These are phyloP conservation scores for Gymnorhina tibicen DNA, from an alignment of 2,113 vertebrate genomes.

Conservation along the genomic window DNA sequence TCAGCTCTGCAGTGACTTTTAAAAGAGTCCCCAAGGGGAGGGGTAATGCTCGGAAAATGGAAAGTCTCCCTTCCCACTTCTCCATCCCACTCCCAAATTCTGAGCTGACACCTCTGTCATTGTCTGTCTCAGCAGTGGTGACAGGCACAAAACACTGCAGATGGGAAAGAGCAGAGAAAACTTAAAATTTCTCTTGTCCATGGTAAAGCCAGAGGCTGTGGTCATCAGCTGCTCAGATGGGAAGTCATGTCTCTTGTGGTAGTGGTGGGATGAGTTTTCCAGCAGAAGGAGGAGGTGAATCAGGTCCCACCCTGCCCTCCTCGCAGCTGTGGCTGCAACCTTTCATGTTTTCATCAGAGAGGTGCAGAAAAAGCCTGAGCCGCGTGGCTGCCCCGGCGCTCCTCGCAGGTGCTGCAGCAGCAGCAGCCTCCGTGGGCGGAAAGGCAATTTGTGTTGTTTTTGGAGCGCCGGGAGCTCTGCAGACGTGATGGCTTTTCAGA, in stretches of 20 bases:
- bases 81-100: background rate
- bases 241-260: background rate
- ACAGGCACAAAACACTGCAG: background rate
- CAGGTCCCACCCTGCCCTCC: background rate
- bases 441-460: background rate
- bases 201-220: background rate
- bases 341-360: background rate
- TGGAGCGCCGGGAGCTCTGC: background rate
- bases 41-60: background rate
- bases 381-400: rapidly evolving
- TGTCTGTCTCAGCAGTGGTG: background rate
- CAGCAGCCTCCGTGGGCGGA: background rate
- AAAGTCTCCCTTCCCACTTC: background rate
- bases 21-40: background rate
- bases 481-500: background rate
- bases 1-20: background rate
- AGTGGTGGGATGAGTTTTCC: background rate
- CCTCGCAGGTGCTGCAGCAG: rapidly evolving
- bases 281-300: background rate
- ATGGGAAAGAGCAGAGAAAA: background rate
- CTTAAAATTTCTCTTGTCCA: background rate
- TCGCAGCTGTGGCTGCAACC: background rate
- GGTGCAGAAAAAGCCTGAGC: background rate
- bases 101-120: background rate
- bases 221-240: background rate